These are phyloP conservation scores for Pterophyllum scalare DNA, from an alignment of 2,113 vertebrate genomes.

Conservation along the genomic window DNA sequence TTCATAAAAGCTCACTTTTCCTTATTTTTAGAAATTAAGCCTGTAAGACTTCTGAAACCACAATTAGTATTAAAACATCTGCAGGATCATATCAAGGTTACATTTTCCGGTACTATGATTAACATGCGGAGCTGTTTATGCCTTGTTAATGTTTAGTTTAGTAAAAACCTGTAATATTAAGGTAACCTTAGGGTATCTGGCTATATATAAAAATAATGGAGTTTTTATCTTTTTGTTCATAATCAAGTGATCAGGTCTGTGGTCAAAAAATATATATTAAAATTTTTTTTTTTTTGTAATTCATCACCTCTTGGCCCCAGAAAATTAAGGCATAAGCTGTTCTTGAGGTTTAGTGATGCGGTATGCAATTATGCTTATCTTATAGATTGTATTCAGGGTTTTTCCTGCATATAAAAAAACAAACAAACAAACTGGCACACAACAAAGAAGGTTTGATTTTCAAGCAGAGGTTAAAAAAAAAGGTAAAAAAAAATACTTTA, in stretches of 20 bases:
- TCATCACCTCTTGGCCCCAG: too few species aligned
- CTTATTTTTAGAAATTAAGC: background rate
- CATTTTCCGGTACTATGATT: background rate
- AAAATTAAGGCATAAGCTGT: background rate
- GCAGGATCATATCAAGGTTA: background rate
- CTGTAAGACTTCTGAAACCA: background rate
- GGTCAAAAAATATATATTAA: background rate
- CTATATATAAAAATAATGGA: fast-evolving
- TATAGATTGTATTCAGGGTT: background rate
- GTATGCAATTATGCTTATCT: background rate
- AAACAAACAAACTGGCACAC: too few species aligned
- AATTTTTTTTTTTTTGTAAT: background rate
- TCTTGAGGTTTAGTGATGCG: background rate
- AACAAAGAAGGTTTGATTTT: background rate
- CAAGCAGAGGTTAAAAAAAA: background rate
- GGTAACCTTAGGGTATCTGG: fast-evolving
- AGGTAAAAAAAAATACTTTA: fast-evolving
- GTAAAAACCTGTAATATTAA: background rate
- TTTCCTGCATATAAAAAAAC: background rate
- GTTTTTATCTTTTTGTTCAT: background rate
- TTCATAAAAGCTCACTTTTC: too few species aligned
- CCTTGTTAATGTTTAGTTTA: background rate
- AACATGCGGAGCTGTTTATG: background rate
- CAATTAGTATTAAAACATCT: background rate
- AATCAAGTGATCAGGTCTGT: fast-evolving